These are phyloP conservation scores for Meteorus colon DNA, from an alignment of 2,888 invertebrate species.

Conservation along the genomic window DNA sequence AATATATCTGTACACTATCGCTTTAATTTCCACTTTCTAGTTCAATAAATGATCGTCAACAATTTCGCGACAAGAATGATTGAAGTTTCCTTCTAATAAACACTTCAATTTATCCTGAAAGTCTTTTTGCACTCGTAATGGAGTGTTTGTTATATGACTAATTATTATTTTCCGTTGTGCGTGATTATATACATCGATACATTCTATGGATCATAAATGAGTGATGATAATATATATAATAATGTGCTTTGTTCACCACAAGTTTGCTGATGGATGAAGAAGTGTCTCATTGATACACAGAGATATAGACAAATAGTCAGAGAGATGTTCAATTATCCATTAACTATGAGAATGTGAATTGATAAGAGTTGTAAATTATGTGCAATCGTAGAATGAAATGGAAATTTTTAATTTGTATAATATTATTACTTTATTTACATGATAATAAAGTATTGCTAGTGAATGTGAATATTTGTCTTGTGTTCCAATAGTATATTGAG, in stretches of 20 bases:
- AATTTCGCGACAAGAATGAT: constrained; percentile 14
- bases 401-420: background rate
- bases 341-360: background rate
- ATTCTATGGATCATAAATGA: background rate
- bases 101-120: background rate
- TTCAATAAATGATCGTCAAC: background rate
- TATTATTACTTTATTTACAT: background rate
- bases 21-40: constrained; percentile 48
- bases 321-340: background rate
- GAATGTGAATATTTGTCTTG: background rate
- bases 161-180: background rate
- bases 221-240: background rate
- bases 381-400: background rate
- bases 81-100: constrained; percentile 5
- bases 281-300: too few relatives aligned
- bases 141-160: background rate
- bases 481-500: background rate
- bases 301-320: too few relatives aligned
- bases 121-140: background rate
- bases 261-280: background rate
- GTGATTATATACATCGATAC: background rate
- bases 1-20: constrained; percentile 18
- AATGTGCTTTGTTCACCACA: background rate
- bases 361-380: background rate
- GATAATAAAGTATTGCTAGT: background rate